A percentile compares a stretch with the other conserved stretches of the same genome.
These are phyloP conservation scores for Lumbricus terrestris DNA, from an alignment of 2,888 invertebrate species.

Conservation along the genomic window DNA sequence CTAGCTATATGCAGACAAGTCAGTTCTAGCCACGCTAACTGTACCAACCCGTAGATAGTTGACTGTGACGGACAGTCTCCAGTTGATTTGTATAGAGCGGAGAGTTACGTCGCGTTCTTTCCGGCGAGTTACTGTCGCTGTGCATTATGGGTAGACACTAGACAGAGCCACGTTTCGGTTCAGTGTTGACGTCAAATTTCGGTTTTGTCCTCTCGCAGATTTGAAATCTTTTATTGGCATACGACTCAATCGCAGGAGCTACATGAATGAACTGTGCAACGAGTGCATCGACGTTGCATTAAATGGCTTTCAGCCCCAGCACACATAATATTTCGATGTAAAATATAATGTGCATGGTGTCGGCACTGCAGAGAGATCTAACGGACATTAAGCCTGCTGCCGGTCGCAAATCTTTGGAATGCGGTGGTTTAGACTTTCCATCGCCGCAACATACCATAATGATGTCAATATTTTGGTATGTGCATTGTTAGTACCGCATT, in stretches of 20 bases:
- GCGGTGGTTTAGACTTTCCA: background rate
- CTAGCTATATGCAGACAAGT: background rate
- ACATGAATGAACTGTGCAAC: background rate
- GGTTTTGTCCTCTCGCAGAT: background rate
- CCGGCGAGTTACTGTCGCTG: background rate
- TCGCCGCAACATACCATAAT: background rate
- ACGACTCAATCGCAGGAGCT: background rate
- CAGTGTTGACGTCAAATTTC: background rate
- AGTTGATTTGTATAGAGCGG: background rate
- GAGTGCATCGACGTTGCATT: background rate
- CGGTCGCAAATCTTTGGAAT: background rate
- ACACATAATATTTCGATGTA: background rate
- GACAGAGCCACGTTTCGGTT: background rate
- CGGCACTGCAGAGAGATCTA: background rate
- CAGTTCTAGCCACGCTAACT: background rate
- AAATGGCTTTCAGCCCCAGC: background rate
- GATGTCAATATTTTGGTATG: background rate
- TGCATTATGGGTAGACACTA: background rate
- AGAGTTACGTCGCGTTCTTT: background rate
- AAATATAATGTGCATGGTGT: background rate
- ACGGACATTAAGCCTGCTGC: background rate
- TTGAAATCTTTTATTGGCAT: background rate
- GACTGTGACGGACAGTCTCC: background rate
- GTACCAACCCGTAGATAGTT: no score
- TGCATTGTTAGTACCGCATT: background rate